phyloP scores from a whole-genome alignment of 2,888 invertebrate genomes.

The Stegophylla sp. region DNA sequence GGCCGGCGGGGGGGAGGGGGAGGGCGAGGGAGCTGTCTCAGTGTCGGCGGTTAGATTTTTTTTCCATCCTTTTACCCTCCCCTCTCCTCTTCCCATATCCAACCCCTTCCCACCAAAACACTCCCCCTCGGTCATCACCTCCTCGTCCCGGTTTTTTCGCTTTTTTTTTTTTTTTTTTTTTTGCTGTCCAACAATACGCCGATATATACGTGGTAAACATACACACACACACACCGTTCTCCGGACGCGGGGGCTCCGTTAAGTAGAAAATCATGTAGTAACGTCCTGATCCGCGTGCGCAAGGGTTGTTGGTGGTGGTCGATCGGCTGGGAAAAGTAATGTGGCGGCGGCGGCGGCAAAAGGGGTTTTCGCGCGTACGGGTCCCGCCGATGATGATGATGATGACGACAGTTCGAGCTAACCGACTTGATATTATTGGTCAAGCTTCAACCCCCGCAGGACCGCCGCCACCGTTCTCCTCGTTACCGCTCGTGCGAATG shows the following conservation, averaged over 20 bases:
- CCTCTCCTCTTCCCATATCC: background rate
- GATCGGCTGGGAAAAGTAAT: slow-evolving; percentile 36
- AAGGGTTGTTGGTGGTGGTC: slow-evolving; percentile 45
- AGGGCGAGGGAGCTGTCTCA: slow-evolving; percentile 34
- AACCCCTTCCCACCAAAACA: background rate
- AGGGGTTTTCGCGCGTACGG: slow-evolving; percentile 37
- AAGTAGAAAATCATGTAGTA: slow-evolving; percentile 57
- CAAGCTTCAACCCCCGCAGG: slow-evolving; percentile 2
- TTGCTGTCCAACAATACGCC: slow-evolving; percentile 39
- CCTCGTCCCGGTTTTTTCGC: background rate
- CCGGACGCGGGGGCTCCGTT: slow-evolving; percentile 36
- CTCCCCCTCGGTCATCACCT: background rate
- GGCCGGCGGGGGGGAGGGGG: background rate
- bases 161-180: slow-evolving; percentile 36
- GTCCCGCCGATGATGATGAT: background rate
- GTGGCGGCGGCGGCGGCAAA: slow-evolving; percentile 12
- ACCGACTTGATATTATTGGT: slow-evolving; percentile 43
- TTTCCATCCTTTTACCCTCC: background rate
- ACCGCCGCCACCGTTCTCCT: background rate
- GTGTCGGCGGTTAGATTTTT: slow-evolving; percentile 52
- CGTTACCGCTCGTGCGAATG: background rate
- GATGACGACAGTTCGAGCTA: slow-evolving; percentile 19
- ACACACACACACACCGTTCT: background rate
- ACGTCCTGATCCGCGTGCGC: slow-evolving; percentile 40
- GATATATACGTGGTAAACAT: background rate